These are phyloP conservation scores for Spilogale gracilis DNA, from an alignment of 2,113 vertebrate genomes.

Conservation along the genomic window DNA sequence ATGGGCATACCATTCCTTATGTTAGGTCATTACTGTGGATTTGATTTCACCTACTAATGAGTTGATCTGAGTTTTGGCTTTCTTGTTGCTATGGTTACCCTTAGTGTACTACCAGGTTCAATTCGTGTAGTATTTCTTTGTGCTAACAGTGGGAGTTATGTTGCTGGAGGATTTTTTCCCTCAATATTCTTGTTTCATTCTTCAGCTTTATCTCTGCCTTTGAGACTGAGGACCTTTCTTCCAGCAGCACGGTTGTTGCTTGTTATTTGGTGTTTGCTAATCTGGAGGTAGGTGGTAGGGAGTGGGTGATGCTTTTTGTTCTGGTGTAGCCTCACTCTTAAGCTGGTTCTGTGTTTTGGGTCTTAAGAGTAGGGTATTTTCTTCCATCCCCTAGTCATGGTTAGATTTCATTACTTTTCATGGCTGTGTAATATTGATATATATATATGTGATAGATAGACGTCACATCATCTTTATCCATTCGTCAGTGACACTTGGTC, in stretches of 20 bases:
- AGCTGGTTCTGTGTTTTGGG: not conserved
- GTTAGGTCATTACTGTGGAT: not conserved
- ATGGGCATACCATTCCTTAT: not conserved
- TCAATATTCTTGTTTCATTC: not conserved
- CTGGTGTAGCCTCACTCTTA: not conserved
- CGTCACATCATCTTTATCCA: not conserved
- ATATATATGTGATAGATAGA: too few species aligned
- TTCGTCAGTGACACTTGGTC: not conserved
- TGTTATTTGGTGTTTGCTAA: not conserved
- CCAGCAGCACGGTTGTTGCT: not conserved
- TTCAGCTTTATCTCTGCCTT: not conserved
- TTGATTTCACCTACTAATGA: not conserved
- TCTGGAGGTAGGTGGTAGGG: not conserved
- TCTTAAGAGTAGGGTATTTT: not conserved
- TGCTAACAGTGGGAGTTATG: not conserved
- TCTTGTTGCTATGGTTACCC: not conserved
- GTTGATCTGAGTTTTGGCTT: not conserved
- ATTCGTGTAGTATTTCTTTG: not conserved
- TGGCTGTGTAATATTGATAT: not conserved
- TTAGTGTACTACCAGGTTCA: not conserved
- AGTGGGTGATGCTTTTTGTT: not conserved
- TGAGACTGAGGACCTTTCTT: not conserved
- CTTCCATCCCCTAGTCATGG: not conserved
- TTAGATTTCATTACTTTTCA: not conserved
- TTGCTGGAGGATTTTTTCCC: not conserved